A percentile compares a stretch with the other conserved stretches of the same genome.
Conservation (phyloP, 2,113 vertebrate species). For the Corapipo altera region DNA sequence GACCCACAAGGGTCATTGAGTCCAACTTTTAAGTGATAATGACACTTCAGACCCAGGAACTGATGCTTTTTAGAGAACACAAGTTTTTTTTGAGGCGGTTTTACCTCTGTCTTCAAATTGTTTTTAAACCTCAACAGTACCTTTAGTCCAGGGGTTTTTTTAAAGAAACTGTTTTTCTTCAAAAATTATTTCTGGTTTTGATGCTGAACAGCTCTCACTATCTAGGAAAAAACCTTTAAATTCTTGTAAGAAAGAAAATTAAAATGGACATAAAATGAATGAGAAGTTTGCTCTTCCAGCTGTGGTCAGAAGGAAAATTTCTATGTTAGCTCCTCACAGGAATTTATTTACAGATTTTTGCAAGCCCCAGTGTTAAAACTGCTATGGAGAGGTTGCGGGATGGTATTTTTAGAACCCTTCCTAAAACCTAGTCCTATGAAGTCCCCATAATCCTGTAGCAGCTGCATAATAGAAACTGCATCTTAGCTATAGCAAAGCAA, state of each 20-base stretch:
- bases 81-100: background rate
- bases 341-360: background rate
- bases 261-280: background rate
- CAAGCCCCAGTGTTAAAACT: background rate
- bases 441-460: background rate
- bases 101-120: background rate
- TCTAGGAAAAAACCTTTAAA: background rate
- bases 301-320: background rate
- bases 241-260: background rate
- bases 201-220: background rate
- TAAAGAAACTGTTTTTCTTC: background rate
- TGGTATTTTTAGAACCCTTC: background rate
- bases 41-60: background rate
- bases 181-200: background rate
- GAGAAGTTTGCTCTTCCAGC: background rate
- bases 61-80: background rate
- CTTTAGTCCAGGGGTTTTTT: background rate
- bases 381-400: background rate
- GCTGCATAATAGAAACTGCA: background rate
- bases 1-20: background rate
- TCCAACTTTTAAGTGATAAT: background rate
- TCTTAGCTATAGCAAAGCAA: background rate
- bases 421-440: background rate
- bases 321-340: background rate
- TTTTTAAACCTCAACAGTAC: background rate